Evolutionary conservation across 2,797 vertebrate species (phyloP).

Genomic region (Falco concolor): DNA sequence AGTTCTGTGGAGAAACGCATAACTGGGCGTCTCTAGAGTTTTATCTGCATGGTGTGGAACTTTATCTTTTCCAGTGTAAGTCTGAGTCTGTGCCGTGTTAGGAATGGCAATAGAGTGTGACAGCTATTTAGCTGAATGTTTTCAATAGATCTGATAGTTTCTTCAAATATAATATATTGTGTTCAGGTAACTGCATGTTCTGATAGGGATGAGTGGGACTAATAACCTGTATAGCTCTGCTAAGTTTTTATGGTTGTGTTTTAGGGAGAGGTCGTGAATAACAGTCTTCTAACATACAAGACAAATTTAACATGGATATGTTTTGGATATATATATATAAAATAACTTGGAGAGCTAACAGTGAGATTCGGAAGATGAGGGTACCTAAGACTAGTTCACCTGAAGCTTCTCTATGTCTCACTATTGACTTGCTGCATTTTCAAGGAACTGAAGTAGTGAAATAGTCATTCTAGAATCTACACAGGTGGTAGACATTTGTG

Average conservation of each 20-base stretch:
- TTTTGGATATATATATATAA: neutral
- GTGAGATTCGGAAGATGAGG: neutral
- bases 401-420: neutral
- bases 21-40: neutral
- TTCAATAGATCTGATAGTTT: neutral
- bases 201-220: neutral
- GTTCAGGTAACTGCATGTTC: neutral
- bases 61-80: neutral
- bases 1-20: neutral
- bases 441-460: neutral
- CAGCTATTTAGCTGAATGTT: neutral
- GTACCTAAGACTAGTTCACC: neutral
- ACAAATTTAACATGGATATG: too few species aligned
- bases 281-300: neutral
- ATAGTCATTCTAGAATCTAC: neutral
- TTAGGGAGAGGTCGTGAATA: neutral
- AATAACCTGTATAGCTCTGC: neutral
- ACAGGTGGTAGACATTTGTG: neutral
- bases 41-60: neutral
- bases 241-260: neutral
- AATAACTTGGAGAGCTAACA: neutral
- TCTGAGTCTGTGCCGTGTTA: neutral
- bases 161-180: neutral
- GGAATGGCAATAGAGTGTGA: neutral
- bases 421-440: neutral